phyloP scores from a whole-genome alignment of 2,888 invertebrate genomes.

The Tiliacea citrago region DNA sequence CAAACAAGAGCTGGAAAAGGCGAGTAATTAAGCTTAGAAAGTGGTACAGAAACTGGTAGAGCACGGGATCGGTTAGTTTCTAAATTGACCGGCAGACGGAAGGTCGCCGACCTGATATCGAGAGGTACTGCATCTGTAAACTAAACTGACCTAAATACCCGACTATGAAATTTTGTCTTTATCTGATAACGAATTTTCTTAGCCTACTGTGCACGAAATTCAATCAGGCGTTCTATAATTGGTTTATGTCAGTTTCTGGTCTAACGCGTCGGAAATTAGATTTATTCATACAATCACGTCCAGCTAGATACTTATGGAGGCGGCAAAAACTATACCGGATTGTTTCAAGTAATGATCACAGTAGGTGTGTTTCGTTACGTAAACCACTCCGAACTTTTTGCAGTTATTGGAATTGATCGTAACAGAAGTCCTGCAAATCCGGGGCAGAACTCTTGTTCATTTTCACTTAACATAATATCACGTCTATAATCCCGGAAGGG shows the following conservation, averaged over 20 bases:
- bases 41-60: slow-evolving; percentile 79
- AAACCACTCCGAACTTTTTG: background rate
- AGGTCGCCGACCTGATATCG: slow-evolving; percentile 74
- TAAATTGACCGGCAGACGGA: slow-evolving; percentile 78
- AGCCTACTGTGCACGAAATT: slow-evolving; percentile 36
- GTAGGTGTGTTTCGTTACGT: slow-evolving; percentile 2
- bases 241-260: slow-evolving; percentile 41
- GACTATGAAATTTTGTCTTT: slow-evolving; percentile 39
- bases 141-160: slow-evolving; percentile 62
- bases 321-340: slow-evolving; percentile 29
- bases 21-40: slow-evolving; percentile 86
- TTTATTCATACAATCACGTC: slow-evolving; percentile 45
- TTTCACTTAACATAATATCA: background rate
- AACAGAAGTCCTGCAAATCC: background rate
- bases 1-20: slow-evolving; percentile 80
- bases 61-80: slow-evolving; percentile 81
- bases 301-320: slow-evolving; percentile 17
- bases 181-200: slow-evolving; percentile 59
- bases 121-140: slow-evolving; percentile 54
- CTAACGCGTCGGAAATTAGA: slow-evolving; percentile 50
- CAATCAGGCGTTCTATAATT: slow-evolving; percentile 39
- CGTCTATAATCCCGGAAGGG: background rate
- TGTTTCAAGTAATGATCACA: slow-evolving; percentile 24
- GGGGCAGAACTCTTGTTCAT: background rate
- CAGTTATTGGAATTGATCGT: background rate